Evolutionary conservation across 2,797 vertebrate genomes (phyloP).

Genomic region (Pseudopleuronectes americanus): DNA sequence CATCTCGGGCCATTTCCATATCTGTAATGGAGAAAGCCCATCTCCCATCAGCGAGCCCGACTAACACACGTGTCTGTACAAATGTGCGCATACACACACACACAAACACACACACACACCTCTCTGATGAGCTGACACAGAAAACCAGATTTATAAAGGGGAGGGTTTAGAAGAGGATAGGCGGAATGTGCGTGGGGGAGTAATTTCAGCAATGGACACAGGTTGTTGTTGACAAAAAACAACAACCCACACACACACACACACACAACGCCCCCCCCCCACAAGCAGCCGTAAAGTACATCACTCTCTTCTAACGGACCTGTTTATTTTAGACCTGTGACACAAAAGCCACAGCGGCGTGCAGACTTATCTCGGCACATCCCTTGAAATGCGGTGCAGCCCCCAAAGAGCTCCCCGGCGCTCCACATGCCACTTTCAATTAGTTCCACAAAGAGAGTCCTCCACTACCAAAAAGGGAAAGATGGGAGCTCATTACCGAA

Average conservation of each 20-base stretch:
- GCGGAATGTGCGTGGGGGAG: slow-evolving; percentile 34
- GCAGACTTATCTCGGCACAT: slow-evolving; percentile 67
- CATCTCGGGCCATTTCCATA: slow-evolving; percentile 69
- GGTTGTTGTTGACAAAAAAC: slow-evolving; percentile 39
- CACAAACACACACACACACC: slow-evolving; percentile 16
- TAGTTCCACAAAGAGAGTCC: slow-evolving; percentile 84
- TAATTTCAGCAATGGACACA: slow-evolving; percentile 54
- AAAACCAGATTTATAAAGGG: slow-evolving; percentile 73
- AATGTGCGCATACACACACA: slow-evolving; percentile 5
- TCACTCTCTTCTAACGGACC: slow-evolving; percentile 58
- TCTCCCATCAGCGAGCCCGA: slow-evolving; percentile 54
- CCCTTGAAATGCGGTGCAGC: slow-evolving; percentile 69
- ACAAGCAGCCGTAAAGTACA: slow-evolving; percentile 53
- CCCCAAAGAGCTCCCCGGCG: slow-evolving; percentile 78
- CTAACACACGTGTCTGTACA: slow-evolving; percentile 47
- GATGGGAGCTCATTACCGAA: slow-evolving; percentile 84
- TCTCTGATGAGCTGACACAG: slow-evolving; percentile 73
- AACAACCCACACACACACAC: no score
- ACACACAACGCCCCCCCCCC: not conserved
- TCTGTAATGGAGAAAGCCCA: slow-evolving; percentile 67
- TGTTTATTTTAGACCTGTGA: slow-evolving; percentile 74
- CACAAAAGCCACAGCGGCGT: slow-evolving; percentile 65
- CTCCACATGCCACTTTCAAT: slow-evolving; percentile 84
- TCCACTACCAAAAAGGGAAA: slow-evolving; percentile 77
- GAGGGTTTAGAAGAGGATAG: slow-evolving; percentile 37